These are phyloP conservation scores for Callaeas wilsoni DNA, from an alignment of 2,113 vertebrate genomes.

Conservation along the genomic window DNA sequence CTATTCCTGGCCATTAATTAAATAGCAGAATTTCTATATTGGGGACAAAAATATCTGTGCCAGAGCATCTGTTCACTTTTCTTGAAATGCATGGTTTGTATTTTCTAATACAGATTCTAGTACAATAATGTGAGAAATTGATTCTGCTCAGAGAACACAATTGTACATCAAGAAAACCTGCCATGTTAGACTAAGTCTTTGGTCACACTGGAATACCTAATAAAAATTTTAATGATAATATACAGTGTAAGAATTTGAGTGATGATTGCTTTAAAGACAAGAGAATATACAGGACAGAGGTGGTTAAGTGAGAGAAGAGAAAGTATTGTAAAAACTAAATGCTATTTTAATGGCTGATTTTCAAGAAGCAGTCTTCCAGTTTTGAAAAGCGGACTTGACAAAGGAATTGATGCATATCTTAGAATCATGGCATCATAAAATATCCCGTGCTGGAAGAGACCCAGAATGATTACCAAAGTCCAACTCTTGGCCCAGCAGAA, in stretches of 20 bases:
- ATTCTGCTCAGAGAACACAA: not conserved
- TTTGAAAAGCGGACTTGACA: not conserved
- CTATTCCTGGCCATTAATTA: not conserved
- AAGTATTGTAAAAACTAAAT: not conserved
- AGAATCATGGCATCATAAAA: not conserved
- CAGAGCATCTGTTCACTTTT: constrained; percentile 16
- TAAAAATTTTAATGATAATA: not conserved
- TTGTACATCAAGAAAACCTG: not conserved
- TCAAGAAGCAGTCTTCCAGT: not conserved
- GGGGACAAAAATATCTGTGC: not conserved
- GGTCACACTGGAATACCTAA: not conserved
- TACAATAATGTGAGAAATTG: not conserved
- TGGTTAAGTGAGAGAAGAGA: not conserved
- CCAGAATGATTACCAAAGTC: not conserved
- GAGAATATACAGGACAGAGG: not conserved
- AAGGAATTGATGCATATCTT: not conserved
- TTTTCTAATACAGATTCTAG: not conserved
- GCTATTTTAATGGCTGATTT: not conserved
- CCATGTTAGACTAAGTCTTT: not conserved
- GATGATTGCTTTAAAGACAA: not conserved
- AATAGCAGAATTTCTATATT: not conserved
- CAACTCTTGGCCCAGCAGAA: not conserved
- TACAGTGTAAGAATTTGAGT: not conserved
- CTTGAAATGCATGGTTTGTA: not conserved
- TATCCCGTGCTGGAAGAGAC: not conserved